A percentile compares a stretch with the other conserved stretches of the same genome.
phyloP scores from a whole-genome alignment of 2,797 vertebrate species.

The Oreortyx pictus region DNA sequence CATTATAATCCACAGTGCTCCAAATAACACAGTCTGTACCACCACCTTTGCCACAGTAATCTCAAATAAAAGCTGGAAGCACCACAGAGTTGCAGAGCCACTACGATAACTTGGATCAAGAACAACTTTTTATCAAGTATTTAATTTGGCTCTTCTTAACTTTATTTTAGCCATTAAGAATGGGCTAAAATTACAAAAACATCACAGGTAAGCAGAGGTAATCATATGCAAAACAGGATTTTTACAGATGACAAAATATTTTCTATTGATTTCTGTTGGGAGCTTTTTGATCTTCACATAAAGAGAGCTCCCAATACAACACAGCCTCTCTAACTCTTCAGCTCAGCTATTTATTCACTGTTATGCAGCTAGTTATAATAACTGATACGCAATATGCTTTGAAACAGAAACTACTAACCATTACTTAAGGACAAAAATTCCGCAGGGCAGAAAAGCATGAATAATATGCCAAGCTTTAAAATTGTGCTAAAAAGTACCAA shows the following conservation, averaged over 20 bases:
- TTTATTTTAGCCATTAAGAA: not conserved
- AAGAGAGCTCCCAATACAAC: not conserved
- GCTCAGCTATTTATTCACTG: not conserved
- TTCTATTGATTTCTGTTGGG: not conserved
- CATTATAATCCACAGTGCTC: not conserved
- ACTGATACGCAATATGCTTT: not conserved
- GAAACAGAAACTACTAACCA: not conserved
- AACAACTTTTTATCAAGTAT: not conserved
- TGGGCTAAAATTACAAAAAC: not conserved
- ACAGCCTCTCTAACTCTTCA: not conserved
- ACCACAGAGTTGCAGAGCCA: not conserved
- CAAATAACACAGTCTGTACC: fast-evolving
- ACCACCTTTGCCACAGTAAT: not conserved
- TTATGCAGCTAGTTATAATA: not conserved
- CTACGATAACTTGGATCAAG: not conserved
- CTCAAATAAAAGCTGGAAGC: not conserved
- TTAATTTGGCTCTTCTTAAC: not conserved
- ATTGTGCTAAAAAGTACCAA: not conserved
- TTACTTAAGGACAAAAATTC: not conserved
- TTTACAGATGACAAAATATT: not conserved
- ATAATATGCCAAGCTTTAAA: not conserved
- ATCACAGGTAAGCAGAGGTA: not conserved
- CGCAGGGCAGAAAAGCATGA: not conserved
- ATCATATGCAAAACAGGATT: not conserved
- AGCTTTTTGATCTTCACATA: not conserved